Percentiles rank a stretch among this genome's conserved stretches.
Evolutionary conservation across 2,797 vertebrate genomes (phyloP).

Genomic region (Furcifer pardalis): DNA sequence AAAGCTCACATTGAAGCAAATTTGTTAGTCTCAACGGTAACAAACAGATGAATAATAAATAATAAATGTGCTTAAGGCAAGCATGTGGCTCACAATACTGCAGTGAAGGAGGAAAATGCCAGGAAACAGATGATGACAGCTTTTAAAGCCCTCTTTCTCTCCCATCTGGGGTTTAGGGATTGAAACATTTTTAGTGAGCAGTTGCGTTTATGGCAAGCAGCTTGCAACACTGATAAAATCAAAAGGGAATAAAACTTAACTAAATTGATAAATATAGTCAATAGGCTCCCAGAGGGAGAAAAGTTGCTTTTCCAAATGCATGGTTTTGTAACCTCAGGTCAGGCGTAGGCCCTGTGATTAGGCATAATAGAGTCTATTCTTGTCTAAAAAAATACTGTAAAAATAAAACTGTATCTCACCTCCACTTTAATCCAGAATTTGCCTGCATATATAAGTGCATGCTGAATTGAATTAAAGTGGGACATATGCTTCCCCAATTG

Average conservation of each 20-base stretch:
- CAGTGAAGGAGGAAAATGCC: neutral
- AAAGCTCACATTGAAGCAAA: no score
- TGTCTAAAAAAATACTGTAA: no score
- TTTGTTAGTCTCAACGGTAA: no score
- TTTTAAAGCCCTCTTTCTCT: neutral
- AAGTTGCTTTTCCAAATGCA: neutral
- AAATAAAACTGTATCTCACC: neutral
- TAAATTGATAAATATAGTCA: neutral
- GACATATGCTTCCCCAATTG: neutral
- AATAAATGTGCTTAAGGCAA: neutral
- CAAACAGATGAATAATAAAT: neutral
- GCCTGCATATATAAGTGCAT: neutral
- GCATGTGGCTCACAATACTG: neutral
- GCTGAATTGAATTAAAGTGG: conserved; percentile 2
- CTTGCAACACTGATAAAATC: neutral
- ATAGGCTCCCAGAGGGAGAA: no score
- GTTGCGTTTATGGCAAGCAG: neutral
- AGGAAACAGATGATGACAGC: neutral
- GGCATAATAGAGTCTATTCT: neutral
- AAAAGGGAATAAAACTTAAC: neutral
- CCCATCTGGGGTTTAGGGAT: neutral
- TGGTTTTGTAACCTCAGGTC: neutral
- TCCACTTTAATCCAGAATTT: neutral
- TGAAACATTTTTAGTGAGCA: neutral
- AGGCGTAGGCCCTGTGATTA: neutral